Conservation (phyloP, 2,113 vertebrate species). For the Chlamydotis undulata region DNA sequence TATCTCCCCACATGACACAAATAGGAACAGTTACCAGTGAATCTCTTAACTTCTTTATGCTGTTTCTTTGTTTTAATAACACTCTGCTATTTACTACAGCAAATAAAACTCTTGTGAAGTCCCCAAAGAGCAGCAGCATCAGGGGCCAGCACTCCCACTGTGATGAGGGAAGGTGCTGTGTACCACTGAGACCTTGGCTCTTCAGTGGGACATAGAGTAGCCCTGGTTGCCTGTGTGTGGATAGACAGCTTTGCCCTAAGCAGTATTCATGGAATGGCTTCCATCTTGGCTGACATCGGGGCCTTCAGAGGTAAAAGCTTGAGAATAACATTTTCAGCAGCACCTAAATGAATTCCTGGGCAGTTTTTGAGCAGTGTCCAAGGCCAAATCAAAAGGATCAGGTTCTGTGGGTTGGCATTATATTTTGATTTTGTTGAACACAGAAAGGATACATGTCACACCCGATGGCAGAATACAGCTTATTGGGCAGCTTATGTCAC, state of each 20-base stretch:
- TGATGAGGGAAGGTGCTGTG: fast-evolving
- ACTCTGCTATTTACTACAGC: neutral
- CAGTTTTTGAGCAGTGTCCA: neutral
- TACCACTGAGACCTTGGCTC: neutral
- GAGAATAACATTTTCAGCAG: neutral
- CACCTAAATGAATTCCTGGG: neutral
- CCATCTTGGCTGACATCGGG: neutral
- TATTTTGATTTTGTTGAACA: neutral
- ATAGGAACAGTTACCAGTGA: neutral
- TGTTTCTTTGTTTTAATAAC: neutral
- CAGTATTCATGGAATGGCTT: neutral
- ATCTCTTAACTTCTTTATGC: neutral
- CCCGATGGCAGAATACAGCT: fast-evolving
- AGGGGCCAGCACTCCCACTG: neutral
- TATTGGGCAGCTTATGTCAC: neutral
- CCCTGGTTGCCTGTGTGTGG: neutral
- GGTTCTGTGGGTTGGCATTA: neutral
- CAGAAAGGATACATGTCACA: neutral
- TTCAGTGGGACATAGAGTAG: neutral
- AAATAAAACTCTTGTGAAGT: neutral
- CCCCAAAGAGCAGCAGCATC: neutral
- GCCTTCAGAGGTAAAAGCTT: neutral
- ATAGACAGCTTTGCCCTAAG: neutral
- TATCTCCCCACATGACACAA: neutral
- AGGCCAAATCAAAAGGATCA: neutral